Evolutionary conservation across 2,888 invertebrate species (phyloP).

Genomic region (Parnassius glacialis): DNA sequence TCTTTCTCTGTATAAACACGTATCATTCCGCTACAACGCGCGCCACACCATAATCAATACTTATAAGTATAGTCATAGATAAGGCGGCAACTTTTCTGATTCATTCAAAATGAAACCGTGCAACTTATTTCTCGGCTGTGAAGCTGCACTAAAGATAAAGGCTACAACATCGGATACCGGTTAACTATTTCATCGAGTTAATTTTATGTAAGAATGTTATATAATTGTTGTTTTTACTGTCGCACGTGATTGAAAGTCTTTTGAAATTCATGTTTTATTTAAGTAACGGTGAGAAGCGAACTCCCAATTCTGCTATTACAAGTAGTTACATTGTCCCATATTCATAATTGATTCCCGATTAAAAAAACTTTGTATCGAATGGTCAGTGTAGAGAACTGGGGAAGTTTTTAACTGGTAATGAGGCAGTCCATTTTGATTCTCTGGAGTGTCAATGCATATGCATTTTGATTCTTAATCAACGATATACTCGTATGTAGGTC

Average conservation of each 20-base stretch:
- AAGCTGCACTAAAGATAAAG: slow-evolving; percentile 1
- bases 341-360: no score
- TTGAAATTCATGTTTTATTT: no score
- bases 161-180: neutral
- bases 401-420: no score
- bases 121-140: slow-evolving; percentile 14
- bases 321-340: no score
- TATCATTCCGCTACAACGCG: slow-evolving; percentile 32
- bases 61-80: slow-evolving; percentile 40
- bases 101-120: slow-evolving; percentile 26
- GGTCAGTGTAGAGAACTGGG: no score
- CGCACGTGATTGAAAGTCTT: slow-evolving; percentile 10
- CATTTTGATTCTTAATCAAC: no score
- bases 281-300: no score
- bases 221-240: slow-evolving; percentile 12
- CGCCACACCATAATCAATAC: slow-evolving; percentile 41
- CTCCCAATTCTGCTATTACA: no score
- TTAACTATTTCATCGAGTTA: neutral
- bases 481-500: no score
- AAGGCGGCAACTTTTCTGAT: slow-evolving; percentile 21
- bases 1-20: neutral
- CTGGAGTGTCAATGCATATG: no score
- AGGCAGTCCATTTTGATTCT: no score
- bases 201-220: slow-evolving; percentile 12
- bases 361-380: no score